Evolutionary conservation across 2,888 invertebrate species (phyloP).

Genomic region (Antheraea yamamai): DNA sequence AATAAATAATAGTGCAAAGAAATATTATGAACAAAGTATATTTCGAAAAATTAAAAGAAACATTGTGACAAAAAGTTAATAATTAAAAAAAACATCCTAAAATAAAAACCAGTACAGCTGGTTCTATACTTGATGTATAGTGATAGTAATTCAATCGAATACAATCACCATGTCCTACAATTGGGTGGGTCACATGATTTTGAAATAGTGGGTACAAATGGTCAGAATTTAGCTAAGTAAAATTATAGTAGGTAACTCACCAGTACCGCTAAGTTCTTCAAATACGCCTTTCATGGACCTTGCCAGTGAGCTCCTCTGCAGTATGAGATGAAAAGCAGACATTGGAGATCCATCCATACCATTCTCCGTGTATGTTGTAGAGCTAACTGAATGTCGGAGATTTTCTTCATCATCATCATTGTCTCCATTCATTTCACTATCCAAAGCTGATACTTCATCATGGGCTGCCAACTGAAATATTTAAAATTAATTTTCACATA

Average conservation of each 20-base stretch:
- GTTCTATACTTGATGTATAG: too few relatives aligned
- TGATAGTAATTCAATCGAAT: too few relatives aligned
- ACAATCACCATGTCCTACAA: too few relatives aligned
- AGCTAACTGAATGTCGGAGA: slow-evolving; percentile 65
- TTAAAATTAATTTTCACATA: not conserved
- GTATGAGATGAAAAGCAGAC: slow-evolving; percentile 90
- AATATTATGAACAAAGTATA: too few relatives aligned
- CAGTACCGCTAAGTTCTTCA: slow-evolving; percentile 86
- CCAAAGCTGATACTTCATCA: slow-evolving; percentile 81
- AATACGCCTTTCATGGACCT: slow-evolving; percentile 91
- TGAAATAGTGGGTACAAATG: too few relatives aligned
- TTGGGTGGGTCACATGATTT: too few relatives aligned
- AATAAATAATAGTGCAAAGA: too few relatives aligned
- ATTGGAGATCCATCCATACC: slow-evolving; percentile 53
- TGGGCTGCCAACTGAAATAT: slow-evolving; percentile 74
- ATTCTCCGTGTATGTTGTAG: slow-evolving; percentile 58
- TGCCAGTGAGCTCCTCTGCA: slow-evolving; percentile 91
- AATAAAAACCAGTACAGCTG: too few relatives aligned
- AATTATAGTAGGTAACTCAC: slow-evolving; percentile 42
- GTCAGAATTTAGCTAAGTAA: not conserved
- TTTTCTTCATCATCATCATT: slow-evolving; percentile 72
- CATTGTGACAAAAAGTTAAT: too few relatives aligned
- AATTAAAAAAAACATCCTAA: too few relatives aligned
- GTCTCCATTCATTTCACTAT: slow-evolving; percentile 69
- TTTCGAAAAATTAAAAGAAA: too few relatives aligned